Conservation (phyloP, 2,888 invertebrate genomes). For the Pterostichus niger region DNA sequence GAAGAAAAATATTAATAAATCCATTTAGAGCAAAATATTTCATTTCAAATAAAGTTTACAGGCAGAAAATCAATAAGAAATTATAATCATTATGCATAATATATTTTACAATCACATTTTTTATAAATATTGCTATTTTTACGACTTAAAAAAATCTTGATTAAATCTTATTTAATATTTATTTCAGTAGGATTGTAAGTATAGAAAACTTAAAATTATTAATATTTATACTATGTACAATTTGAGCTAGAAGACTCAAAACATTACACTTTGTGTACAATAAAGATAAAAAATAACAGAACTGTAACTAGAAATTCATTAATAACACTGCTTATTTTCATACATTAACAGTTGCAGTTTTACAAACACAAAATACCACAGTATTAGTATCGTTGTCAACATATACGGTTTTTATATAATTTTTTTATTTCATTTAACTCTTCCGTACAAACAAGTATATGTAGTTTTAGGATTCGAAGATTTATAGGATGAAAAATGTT, state of each 20-base stretch:
- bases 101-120: constrained; percentile 76
- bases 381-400: constrained; percentile 64
- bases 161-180: constrained; percentile 65
- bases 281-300: constrained; percentile 47
- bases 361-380: constrained; percentile 64
- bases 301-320: constrained; percentile 37
- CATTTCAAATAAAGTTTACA: constrained; percentile 63
- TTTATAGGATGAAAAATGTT: constrained; percentile 58
- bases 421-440: constrained; percentile 31
- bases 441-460: constrained; percentile 51
- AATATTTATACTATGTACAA: constrained; percentile 67
- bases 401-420: constrained; percentile 42
- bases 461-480: constrained; percentile 60
- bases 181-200: constrained; percentile 65
- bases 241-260: constrained; percentile 66
- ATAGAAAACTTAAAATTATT: constrained; percentile 66
- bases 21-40: constrained; percentile 63
- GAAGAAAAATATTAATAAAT: constrained; percentile 4
- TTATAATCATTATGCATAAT: constrained; percentile 66
- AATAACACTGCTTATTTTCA: constrained; percentile 56
- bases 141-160: constrained; percentile 76
- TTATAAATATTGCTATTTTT: constrained; percentile 78
- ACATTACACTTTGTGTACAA: constrained; percentile 62
- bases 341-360: constrained; percentile 59
- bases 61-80: constrained; percentile 59